A percentile compares a stretch with the other conserved stretches of the same genome.
phyloP scores from a whole-genome alignment of 2,113 vertebrate genomes.

The Oceanites oceanicus region DNA sequence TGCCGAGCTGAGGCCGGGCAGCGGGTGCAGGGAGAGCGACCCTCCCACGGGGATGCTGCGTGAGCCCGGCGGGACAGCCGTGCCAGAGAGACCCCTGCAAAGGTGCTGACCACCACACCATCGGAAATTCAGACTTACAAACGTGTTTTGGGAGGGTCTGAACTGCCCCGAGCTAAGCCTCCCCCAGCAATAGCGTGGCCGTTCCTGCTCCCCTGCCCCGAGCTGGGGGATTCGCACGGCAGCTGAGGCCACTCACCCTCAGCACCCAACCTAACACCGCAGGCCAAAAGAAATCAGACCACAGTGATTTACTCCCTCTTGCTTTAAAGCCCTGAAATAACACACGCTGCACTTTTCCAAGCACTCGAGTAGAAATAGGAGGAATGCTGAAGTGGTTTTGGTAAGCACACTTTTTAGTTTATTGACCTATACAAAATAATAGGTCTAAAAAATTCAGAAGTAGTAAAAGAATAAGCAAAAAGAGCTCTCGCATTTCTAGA shows the following conservation, averaged over 20 bases:
- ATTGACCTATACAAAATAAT: constrained; percentile 83
- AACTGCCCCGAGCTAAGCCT: neutral
- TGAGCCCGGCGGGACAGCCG: neutral
- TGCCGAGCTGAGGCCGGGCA: neutral
- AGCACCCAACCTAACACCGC: neutral
- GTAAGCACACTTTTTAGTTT: constrained; percentile 75
- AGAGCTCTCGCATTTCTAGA: constrained; percentile 67
- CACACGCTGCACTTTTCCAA: neutral
- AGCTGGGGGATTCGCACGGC: neutral
- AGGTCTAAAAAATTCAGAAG: constrained; percentile 76
- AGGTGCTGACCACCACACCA: fast-evolving
- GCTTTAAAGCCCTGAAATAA: neutral
- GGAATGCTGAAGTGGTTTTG: constrained; percentile 36
- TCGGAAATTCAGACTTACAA: neutral
- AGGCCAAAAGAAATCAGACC: neutral
- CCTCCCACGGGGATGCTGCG: fast-evolving
- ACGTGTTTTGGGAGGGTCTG: neutral
- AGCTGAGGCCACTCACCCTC: neutral
- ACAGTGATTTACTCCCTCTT: fast-evolving
- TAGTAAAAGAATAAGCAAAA: constrained; percentile 81
- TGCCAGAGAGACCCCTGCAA: neutral
- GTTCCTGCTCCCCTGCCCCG: neutral
- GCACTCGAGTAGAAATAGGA: constrained; percentile 2
- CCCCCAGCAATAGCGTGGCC: neutral
- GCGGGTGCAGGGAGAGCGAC: too few species aligned